Conservation (phyloP, 1,140 invertebrate genomes). For the Drosophila murphyi region DNA sequence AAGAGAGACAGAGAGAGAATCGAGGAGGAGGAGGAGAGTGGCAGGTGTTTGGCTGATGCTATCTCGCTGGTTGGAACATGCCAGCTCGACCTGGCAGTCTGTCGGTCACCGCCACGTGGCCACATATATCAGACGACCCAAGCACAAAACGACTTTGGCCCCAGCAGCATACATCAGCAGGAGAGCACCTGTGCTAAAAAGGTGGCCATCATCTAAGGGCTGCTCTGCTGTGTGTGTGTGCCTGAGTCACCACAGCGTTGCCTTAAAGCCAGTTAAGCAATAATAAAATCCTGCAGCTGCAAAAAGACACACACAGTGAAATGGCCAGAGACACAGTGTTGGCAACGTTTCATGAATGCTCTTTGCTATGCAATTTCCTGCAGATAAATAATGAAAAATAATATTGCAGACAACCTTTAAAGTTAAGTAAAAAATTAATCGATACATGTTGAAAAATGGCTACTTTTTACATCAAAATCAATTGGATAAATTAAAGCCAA, state of each 20-base stretch:
- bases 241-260: not conserved
- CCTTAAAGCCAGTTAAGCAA: constrained; percentile 19
- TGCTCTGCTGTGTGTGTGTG: constrained; percentile 18
- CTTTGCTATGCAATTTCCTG: not conserved
- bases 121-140: constrained; percentile 72
- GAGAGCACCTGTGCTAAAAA: constrained; percentile 65
- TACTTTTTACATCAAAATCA: not conserved
- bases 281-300: constrained; percentile 10
- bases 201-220: constrained; percentile 30
- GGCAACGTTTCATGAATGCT: not conserved
- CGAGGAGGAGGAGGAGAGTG: not conserved
- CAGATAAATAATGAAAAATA: too few species aligned
- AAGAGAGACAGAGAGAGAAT: too few species aligned
- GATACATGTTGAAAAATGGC: too few species aligned
- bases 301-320: not conserved
- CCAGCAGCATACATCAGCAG: constrained; percentile 65
- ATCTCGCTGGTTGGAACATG: constrained; percentile 12
- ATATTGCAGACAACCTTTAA: too few species aligned
- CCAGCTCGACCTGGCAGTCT: constrained; percentile 15
- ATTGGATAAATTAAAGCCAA: not conserved
- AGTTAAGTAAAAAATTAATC: too few species aligned
- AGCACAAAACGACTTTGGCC: constrained; percentile 72
- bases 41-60: not conserved
- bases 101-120: constrained; percentile 51
- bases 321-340: not conserved